These are phyloP conservation scores for Diaperis boleti DNA, from an alignment of 2,888 invertebrate genomes.

Conservation along the genomic window DNA sequence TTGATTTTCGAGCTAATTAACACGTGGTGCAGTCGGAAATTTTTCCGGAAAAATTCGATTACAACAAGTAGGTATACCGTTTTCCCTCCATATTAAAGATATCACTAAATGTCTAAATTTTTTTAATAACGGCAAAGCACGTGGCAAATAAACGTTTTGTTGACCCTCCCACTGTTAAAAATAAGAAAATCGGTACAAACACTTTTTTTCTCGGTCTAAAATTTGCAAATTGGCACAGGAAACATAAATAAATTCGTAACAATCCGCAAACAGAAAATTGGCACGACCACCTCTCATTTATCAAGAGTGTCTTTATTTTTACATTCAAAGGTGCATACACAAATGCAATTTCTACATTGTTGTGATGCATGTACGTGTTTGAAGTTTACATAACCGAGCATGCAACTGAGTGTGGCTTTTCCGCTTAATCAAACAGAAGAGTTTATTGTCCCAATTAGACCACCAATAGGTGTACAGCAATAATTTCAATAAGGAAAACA, in stretches of 20 bases:
- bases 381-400: not conserved
- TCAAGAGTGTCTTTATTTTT: not conserved
- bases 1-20: too few relatives aligned
- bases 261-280: not conserved
- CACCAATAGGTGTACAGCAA: not conserved
- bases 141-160: too few relatives aligned
- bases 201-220: not conserved
- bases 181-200: too few relatives aligned
- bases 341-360: not conserved
- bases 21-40: too few relatives aligned
- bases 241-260: constrained; percentile 3
- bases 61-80: too few relatives aligned
- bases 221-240: constrained; percentile 4
- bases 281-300: not conserved
- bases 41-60: too few relatives aligned
- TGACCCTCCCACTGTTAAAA: too few relatives aligned
- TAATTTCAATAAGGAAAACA: too few relatives aligned
- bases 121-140: too few relatives aligned
- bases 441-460: constrained; percentile 7
- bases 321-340: not conserved
- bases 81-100: too few relatives aligned
- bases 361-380: not conserved
- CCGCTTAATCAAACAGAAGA: constrained; percentile 4
- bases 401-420: not conserved
- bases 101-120: too few relatives aligned